Evolutionary conservation across 37 sponge, comb jelly and placozoan species (phyloP).

Genomic region (Geodia barretti): DNA sequence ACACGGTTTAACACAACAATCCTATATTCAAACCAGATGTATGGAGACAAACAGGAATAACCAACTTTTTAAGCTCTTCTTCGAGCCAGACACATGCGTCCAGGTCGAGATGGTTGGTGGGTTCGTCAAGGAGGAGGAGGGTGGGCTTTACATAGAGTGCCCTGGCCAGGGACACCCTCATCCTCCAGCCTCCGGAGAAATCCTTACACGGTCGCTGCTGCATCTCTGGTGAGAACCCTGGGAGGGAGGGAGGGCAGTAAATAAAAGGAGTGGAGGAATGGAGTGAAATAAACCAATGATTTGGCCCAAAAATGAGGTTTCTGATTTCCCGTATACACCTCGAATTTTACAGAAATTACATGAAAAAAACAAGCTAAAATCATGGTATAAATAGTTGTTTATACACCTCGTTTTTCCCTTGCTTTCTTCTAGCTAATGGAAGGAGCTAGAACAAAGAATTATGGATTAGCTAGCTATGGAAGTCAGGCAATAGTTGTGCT

Average conservation of each 20-base stretch:
- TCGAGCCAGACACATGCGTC: slow-evolving; percentile 98
- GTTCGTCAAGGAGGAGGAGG: slow-evolving; percentile 91
- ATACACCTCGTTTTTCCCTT: no score
- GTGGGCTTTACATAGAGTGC: slow-evolving; percentile 86
- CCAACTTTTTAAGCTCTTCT: slow-evolving; percentile 84
- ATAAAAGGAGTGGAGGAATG: no score
- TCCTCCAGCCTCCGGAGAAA: slow-evolving; percentile 97
- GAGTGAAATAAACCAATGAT: no score
- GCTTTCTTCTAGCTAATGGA: no score
- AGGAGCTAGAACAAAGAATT: no score
- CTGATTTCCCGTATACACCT: background rate
- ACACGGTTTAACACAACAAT: no score
- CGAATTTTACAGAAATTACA: background rate
- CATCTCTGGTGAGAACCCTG: slow-evolving; percentile 73
- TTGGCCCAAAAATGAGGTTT: no score
- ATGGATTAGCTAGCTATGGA: no score
- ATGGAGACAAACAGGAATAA: background rate
- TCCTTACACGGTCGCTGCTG: slow-evolving; percentile 69
- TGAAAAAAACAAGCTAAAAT: background rate
- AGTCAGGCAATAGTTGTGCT: no score
- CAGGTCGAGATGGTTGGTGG: slow-evolving; percentile 95
- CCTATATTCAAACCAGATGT: background rate
- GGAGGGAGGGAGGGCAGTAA: background rate
- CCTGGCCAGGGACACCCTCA: slow-evolving; percentile 87
- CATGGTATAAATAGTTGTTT: background rate